Evolutionary conservation across 1,140 invertebrate genomes (phyloP).

Genomic region (Leptinotarsa lineolata): DNA sequence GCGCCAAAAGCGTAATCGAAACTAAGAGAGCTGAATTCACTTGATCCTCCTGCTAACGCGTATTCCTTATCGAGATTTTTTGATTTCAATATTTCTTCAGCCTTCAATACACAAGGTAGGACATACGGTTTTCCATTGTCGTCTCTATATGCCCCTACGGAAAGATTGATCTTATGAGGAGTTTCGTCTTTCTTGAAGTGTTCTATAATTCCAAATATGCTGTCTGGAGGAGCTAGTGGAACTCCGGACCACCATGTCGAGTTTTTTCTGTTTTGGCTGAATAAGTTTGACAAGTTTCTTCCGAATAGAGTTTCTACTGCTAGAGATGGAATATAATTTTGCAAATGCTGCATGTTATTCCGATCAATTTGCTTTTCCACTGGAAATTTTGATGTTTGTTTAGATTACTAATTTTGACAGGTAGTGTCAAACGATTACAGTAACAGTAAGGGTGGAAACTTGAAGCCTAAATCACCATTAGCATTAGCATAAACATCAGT

Average conservation of each 20-base stretch:
- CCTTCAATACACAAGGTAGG: slow-evolving; percentile 84
- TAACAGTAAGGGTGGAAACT: no score
- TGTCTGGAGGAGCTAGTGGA: slow-evolving; percentile 96
- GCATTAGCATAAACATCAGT: no score
- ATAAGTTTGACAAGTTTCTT: no score
- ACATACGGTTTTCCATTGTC: slow-evolving; percentile 85
- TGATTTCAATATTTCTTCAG: slow-evolving; percentile 55
- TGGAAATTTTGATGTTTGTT: no score
- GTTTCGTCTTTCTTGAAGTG: slow-evolving; percentile 92
- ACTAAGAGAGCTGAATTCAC: slow-evolving; percentile 78
- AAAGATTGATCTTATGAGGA: slow-evolving; percentile 96
- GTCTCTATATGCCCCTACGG: slow-evolving; percentile 86
- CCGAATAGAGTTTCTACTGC: no score
- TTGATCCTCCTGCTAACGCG: slow-evolving; percentile 83
- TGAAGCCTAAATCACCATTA: no score
- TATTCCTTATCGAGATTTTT: slow-evolving; percentile 94
- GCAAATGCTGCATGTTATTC: no score
- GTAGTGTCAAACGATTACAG: no score
- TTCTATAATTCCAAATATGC: slow-evolving; percentile 97
- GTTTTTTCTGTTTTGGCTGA: no score
- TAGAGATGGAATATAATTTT: no score
- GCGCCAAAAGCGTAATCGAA: slow-evolving; percentile 90
- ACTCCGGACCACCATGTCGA: slow-evolving; percentile 80
- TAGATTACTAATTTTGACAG: no score
- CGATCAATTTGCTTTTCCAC: no score